A percentile compares a stretch with the other conserved stretches of the same genome.
These are phyloP conservation scores for Rissa tridactyla DNA, from an alignment of 2,113 vertebrate genomes.

Conservation along the genomic window DNA sequence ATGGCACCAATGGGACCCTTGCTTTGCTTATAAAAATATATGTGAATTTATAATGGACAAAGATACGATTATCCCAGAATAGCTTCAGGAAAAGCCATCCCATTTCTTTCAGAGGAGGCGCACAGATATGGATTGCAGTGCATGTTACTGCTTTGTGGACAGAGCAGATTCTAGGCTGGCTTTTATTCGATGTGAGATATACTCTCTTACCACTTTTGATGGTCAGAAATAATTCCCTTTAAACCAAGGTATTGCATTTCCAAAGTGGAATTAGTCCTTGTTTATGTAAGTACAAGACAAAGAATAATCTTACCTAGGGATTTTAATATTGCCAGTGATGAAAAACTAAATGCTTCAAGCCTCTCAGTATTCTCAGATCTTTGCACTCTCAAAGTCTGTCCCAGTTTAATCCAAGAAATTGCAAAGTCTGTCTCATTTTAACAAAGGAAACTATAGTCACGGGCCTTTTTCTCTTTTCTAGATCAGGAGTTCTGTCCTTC, in stretches of 20 bases:
- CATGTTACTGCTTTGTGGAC: background rate
- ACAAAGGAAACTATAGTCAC: background rate
- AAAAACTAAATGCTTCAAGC: background rate
- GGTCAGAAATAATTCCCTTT: background rate
- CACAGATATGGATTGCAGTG: background rate
- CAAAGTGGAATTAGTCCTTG: background rate
- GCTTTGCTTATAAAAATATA: slow-evolving; percentile 34
- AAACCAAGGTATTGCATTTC: background rate
- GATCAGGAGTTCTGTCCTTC: background rate
- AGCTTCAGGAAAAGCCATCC: background rate
- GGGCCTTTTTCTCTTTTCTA: background rate
- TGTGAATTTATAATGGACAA: slow-evolving; percentile 26
- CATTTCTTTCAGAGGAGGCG: background rate
- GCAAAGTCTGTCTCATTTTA: background rate
- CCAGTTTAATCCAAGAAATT: background rate
- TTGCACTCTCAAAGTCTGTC: background rate
- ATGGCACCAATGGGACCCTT: background rate
- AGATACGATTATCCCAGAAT: slow-evolving; percentile 35
- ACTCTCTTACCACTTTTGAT: background rate
- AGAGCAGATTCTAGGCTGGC: background rate
- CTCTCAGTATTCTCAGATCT: background rate
- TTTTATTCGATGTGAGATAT: background rate
- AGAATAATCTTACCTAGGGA: background rate
- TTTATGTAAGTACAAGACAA: background rate
- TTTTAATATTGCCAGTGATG: slow-evolving; percentile 9